A percentile compares a stretch with the other conserved stretches of the same genome.
Conservation (phyloP, 2,888 invertebrate genomes). For the Adelognathus sp. region DNA sequence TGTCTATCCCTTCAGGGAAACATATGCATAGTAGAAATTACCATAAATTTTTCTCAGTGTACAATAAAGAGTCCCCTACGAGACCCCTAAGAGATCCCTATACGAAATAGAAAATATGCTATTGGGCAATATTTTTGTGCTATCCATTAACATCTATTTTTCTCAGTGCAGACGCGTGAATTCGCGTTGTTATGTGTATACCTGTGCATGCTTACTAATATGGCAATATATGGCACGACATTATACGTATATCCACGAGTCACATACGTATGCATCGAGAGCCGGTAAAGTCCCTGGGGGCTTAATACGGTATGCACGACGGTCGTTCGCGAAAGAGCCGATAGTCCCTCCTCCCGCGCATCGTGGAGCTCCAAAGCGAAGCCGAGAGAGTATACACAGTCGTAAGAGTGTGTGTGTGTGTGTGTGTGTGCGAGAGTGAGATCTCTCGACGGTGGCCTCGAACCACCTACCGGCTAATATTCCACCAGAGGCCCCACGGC, state of each 20-base stretch:
- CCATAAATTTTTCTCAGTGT: no score
- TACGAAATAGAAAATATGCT: no score
- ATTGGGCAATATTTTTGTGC: no score
- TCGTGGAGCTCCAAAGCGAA: conserved; percentile 6
- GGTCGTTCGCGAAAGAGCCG: conserved; percentile 61
- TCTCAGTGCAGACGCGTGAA: no score
- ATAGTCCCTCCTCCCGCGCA: background rate
- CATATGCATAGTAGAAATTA: no score
- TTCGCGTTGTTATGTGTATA: no score
- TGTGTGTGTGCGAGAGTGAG: no score
- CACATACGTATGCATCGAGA: conserved; percentile 59
- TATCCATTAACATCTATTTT: no score
- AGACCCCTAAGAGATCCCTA: no score
- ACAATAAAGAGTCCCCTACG: no score
- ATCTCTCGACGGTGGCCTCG: conserved; percentile 71
- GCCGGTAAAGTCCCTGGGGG: conserved; percentile 73
- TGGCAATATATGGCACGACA: background rate
- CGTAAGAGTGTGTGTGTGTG: conserved; percentile 43
- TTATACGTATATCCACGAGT: conserved; percentile 24
- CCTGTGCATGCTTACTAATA: background rate
- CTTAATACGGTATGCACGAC: conserved; percentile 80
- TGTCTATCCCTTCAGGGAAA: no score
- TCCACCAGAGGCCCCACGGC: conserved; percentile 75
- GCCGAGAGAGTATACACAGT: conserved; percentile 15
- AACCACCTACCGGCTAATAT: conserved; percentile 78